Evolutionary conservation across 2,888 invertebrate species (phyloP).

Genomic region (Schizotus pectinicornis): DNA sequence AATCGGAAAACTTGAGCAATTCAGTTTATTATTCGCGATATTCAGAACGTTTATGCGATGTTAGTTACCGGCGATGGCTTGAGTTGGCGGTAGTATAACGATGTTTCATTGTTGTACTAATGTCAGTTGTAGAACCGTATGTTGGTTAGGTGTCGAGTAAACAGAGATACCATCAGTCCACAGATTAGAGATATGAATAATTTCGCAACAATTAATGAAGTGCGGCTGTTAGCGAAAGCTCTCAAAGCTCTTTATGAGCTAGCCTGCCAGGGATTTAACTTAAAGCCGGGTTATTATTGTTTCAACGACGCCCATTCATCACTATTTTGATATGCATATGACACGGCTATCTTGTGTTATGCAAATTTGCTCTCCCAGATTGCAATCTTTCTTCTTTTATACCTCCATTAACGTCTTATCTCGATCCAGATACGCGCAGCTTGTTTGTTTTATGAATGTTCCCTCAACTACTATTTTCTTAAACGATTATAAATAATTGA

Average conservation of each 20-base stretch:
- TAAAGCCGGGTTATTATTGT: constrained; percentile 52
- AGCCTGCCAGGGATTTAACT: constrained; percentile 46
- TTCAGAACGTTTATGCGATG: constrained; percentile 26
- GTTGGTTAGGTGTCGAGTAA: constrained; percentile 40
- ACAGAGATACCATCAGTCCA: constrained; percentile 56
- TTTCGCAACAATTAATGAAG: constrained; percentile 56
- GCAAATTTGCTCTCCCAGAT: constrained; percentile 53
- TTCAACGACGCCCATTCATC: constrained; percentile 52
- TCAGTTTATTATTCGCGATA: constrained; percentile 27
- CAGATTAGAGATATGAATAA: constrained; percentile 58
- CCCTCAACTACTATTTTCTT: constrained; percentile 15
- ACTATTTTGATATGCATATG: constrained; percentile 53
- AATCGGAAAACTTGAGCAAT: constrained; percentile 37
- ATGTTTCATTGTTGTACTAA: constrained; percentile 34
- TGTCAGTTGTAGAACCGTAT: constrained; percentile 31
- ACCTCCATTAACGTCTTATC: constrained; percentile 33
- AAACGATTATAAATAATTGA: constrained; percentile 27
- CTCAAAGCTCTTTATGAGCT: constrained; percentile 52
- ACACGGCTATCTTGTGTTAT: constrained; percentile 51
- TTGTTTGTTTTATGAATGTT: constrained; percentile 14
- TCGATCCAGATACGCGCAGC: constrained; percentile 13
- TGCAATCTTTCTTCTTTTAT: constrained; percentile 49
- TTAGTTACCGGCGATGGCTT: constrained; percentile 32
- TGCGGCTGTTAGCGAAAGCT: constrained; percentile 52
- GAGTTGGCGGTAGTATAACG: constrained; percentile 31